Base-by-base conservation (phyloP, 2,888 invertebrate genomes). In the Blastobasis adustella region DNA sequence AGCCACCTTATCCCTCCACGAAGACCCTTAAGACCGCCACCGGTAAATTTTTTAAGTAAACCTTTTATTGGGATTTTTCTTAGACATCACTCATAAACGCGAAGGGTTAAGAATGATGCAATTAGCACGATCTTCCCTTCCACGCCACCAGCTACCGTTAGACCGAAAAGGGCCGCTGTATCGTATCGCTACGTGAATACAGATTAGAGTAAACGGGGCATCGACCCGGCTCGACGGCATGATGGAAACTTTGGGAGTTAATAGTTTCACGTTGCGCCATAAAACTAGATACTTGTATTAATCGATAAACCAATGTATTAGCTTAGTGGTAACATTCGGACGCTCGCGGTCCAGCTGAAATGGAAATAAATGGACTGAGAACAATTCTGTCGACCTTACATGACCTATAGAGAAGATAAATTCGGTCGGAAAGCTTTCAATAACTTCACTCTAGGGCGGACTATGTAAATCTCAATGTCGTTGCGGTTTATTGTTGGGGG, bases 301-400 rank as follows among this genome's bases (percentile, higher is more conserved):
- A 45, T 45, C 5, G 10, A 40, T 42, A 48, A 8, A 41, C 41
- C n/a, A n/a, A n/a, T n/a, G n/a, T 41, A 9, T 9, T 41, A 8
- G 41, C 9, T 9, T 42, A 49, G 50, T 49, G 46, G 23, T 23
- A 23, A 50, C 53, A 55, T 59, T 59, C 63, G 59, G 57, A 62
- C 58, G 55, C 52, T 52, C 58, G 54, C 62, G 53, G 60, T 62
- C 56, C 56, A 58, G 62, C 54, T 61, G 57, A 23, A 58, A 57
- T 64, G 58, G 52, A 59, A 67, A 65, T 62, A 64, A 67, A 74
- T 68, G 66, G 59, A 54, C 57, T 57, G 48, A 52, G 50, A 54
- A 59, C 63, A 54, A 69, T 63, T 66, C 65, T 56, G 70, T 65
- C 59, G 56, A 57, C 61, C 60, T 37, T 37, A n/a, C n/a, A 37